Conservation (phyloP, 2,797 vertebrate genomes). For the Lepilemur ruficaudatus region DNA sequence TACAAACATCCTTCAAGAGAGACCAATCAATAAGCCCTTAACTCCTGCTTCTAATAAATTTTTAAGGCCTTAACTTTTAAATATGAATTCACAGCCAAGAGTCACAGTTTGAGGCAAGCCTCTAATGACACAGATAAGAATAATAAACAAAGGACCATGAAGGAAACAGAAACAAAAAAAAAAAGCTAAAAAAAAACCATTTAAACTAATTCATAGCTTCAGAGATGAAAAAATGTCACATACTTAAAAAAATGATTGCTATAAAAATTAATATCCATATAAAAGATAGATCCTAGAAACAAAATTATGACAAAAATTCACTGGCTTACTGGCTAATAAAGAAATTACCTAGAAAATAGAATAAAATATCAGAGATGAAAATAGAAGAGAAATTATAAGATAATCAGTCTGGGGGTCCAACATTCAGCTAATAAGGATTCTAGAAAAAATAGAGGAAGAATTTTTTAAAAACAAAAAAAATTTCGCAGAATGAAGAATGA, state of each 20-base stretch:
- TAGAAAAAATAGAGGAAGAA: background rate
- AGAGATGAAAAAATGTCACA: background rate
- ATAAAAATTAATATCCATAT: background rate
- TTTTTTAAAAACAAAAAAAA: background rate
- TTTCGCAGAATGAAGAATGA: background rate
- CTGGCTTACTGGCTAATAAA: background rate
- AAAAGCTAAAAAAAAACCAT: background rate
- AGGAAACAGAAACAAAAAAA: background rate
- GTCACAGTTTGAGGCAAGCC: background rate
- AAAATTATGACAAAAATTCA: constrained; percentile 29
- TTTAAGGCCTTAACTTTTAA: constrained; percentile 5
- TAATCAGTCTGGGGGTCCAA: background rate
- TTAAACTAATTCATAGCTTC: background rate
- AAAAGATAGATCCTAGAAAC: background rate
- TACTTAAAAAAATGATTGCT: background rate
- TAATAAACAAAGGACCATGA: background rate
- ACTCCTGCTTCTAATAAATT: background rate
- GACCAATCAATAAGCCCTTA: background rate
- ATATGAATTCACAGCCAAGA: background rate
- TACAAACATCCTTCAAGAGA: background rate
- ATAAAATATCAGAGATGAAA: background rate
- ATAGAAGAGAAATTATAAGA: background rate
- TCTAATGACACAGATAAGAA: background rate
- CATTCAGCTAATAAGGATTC: background rate
- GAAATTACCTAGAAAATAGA: background rate